Base-by-base conservation (phyloP, 2,797 vertebrate genomes). In the Huso huso region DNA sequence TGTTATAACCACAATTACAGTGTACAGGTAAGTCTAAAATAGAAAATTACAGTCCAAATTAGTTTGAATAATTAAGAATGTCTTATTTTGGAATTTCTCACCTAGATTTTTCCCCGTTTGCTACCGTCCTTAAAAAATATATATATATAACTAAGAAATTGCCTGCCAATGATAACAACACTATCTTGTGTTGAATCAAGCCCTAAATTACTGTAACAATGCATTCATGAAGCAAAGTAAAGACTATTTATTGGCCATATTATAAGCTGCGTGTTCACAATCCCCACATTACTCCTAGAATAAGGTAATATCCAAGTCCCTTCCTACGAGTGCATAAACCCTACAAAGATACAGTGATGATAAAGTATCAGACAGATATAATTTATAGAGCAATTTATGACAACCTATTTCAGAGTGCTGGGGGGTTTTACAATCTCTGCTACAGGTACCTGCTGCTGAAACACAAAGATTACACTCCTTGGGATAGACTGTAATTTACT, bases 401-500 rank as follows among this genome's bases (percentile, higher is more conserved):
- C 76, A 82, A 74, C 70, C 77, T 81, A 76, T 77, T 77, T 81
- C 79, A 81, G 78, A 79, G 75, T 74, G 72, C 77, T 82, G 71
- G 75, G 77, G 77, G 74, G 75, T 83, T 85, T 83, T 83, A 82
- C 78, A 76, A 77, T 81, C 74, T 76, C 65, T 78, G 75, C 78
- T 77, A 75, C 79, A 80, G 76, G 74, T 74, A 80, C 79, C 77
- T 86, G 80, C 81, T 83, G 80, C 76, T 82, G 78, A 84, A 87
- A 87, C 76, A 85, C 51, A 85, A 78, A 86, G 81, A 83, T 83
- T 78, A 79, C 78, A 82, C 77, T 82, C 83, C 66, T 75, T 72
- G 73, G 81, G 81, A 80, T 77, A 81, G 83, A 79, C 72, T 81
- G 78, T 84, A 85, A 85, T 86, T 85, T 83, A 82, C 82, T 76